Conservation (phyloP, 2,113 vertebrate genomes). For the Syngnathoides biaculeatus region DNA sequence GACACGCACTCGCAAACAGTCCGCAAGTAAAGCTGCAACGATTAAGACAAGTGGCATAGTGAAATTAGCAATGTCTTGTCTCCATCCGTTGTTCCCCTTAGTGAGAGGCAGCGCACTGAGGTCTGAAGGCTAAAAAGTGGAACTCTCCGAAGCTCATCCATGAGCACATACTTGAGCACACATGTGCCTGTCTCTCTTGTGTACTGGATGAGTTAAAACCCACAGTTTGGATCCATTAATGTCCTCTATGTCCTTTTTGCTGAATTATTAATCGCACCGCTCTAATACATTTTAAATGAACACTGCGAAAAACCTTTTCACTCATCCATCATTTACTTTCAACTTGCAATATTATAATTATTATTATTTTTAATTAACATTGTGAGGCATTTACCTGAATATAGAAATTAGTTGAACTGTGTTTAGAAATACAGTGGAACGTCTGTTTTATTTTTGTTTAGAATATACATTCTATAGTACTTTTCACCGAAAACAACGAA, state of each 20-base stretch:
- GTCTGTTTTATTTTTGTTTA: too few species aligned
- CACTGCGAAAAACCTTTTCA: neutral
- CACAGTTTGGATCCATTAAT: neutral
- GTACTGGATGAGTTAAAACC: slow-evolving; percentile 21
- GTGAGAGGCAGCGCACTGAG: slow-evolving; percentile 8
- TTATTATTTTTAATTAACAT: neutral
- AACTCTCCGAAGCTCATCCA: slow-evolving; percentile 1
- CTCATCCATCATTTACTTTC: slow-evolving; percentile 30
- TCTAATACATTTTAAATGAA: slow-evolving; percentile 31
- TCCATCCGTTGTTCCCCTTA: neutral
- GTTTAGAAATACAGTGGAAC: neutral
- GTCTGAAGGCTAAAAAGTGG: slow-evolving; percentile 17
- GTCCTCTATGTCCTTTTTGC: slow-evolving; percentile 2
- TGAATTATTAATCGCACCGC: slow-evolving; percentile 34
- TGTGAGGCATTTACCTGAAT: neutral
- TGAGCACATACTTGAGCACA: slow-evolving; percentile 6
- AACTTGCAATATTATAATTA: slow-evolving; percentile 1
- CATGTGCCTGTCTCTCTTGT: neutral
- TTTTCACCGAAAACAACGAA: too few species aligned
- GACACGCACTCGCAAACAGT: neutral
- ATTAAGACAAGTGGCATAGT: slow-evolving; percentile 2
- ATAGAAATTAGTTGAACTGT: neutral
- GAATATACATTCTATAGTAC: too few species aligned
- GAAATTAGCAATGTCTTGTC: slow-evolving; percentile 1
- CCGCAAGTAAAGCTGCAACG: neutral